Conservation (phyloP, 1,140 invertebrate genomes). For the Drosophila guanche region DNA sequence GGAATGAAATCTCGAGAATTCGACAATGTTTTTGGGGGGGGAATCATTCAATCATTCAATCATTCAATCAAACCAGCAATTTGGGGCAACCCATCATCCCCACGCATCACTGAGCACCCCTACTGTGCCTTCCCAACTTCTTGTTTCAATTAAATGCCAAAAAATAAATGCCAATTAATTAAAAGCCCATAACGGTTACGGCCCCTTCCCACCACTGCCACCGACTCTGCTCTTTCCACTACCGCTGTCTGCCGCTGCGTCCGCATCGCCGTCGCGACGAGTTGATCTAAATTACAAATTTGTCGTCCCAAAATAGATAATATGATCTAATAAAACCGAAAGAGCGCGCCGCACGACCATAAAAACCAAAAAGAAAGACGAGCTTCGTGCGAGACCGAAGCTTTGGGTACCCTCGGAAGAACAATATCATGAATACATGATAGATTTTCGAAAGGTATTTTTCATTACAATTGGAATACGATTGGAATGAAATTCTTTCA, state of each 20-base stretch:
- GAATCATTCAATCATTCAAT: slow-evolving; percentile 52
- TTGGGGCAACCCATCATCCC: slow-evolving; percentile 16
- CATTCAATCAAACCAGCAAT: slow-evolving; percentile 29
- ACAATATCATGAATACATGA: too few relatives aligned
- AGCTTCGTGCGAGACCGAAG: slow-evolving; percentile 17
- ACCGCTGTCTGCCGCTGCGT: slow-evolving; percentile 6
- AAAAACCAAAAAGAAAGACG: slow-evolving; percentile 50
- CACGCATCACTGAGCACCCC: slow-evolving; percentile 53
- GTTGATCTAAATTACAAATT: slow-evolving; percentile 76
- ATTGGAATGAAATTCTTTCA: too few relatives aligned
- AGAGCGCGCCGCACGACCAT: slow-evolving; percentile 70
- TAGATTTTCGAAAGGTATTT: too few relatives aligned
- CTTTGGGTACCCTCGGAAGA: neutral
- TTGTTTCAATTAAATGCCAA: slow-evolving; percentile 72
- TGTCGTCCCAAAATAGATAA: slow-evolving; percentile 76
- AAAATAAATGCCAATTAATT: slow-evolving; percentile 77
- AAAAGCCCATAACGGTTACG: slow-evolving; percentile 70
- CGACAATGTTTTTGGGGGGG: slow-evolving; percentile 21
- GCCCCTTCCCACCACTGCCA: neutral
- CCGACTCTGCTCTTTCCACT: neutral
- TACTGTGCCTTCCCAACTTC: slow-evolving; percentile 3
- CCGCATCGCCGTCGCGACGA: too few relatives aligned
- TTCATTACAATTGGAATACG: too few relatives aligned
- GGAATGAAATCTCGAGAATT: slow-evolving; percentile 34
- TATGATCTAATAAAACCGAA: slow-evolving; percentile 80